Evolutionary conservation across 2,113 vertebrate genomes (phyloP), one percentile per base, ranked within the genome.

Genomic region (Aspidoscelis tigris): DNA sequence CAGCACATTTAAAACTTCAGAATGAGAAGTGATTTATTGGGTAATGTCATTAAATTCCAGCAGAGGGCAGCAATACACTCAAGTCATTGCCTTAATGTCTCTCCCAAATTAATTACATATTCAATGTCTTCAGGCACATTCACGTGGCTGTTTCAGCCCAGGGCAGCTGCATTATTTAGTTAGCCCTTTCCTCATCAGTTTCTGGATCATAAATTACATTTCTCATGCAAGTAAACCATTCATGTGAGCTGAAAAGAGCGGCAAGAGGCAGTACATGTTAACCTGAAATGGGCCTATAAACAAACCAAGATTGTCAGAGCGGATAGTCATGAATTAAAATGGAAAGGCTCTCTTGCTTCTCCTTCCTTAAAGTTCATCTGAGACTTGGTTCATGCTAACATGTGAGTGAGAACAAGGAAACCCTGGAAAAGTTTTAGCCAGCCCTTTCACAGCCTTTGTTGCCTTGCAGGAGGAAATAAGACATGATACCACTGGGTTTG

Each of bases 61-160:
- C 11, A 88, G 86, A 81, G 86, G 86, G 82, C 86, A 88, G 78
- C 83, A 84, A 58, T 12, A 50, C 41, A 39, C 61, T 33, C 4
- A 43, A 8, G 47, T 84, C 76, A 43, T n/a, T 64, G 16, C 33
- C 33, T 68, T 21, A 24, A 24, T 68, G 47, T 53, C 24, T 16
- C 61, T 39, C 39, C 33, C 6, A 9, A 33, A 41, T 50, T 82
- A 72, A 81, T 78, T 53, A 73, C 18, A 64, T 55, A 9, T 26
- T 66, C 43, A 70, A 70, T 73, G 74, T 78, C 47, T 53, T 16
- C 41, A 18, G 50, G 39, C 70, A 79, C 44, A 74, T 74, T 74
- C 18, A 18, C 33, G 53, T 76, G 33, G 47, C 22, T 39, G 11
- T 18, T 44, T 41, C 6, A 61, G 68, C 50, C 68, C 39, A 77